Percentiles rank a stretch among this genome's conserved stretches.
Evolutionary conservation across 2,797 vertebrate genomes (phyloP).

Genomic region (Crocidura indochinensis): DNA sequence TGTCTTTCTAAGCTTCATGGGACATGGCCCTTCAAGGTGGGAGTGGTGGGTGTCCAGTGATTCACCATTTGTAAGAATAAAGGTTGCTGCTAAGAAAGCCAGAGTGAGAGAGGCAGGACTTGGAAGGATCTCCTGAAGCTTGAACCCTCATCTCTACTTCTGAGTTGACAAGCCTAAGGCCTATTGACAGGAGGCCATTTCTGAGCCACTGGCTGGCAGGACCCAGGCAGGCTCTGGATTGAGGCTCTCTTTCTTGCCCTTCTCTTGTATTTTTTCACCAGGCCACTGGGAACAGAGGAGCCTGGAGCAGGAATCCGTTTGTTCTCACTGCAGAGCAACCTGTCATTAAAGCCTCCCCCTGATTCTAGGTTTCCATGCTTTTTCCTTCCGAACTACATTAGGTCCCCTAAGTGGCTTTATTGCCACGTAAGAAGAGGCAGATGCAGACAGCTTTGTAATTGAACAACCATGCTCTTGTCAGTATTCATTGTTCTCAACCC

Average conservation of each 20-base stretch:
- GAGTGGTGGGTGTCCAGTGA: no score
- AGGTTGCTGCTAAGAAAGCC: no score
- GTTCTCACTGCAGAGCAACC: conserved; percentile 77
- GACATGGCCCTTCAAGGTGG: no score
- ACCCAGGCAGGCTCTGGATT: background rate
- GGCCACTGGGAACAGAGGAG: background rate
- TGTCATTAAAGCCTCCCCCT: conserved; percentile 80
- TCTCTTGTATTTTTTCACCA: background rate
- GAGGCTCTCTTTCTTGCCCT: accelerated
- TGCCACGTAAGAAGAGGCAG: conserved; percentile 65
- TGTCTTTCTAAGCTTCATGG: no score
- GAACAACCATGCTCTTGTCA: conserved; percentile 80
- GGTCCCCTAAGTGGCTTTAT: conserved; percentile 75
- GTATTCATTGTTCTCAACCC: conserved; percentile 77
- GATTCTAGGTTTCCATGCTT: conserved; percentile 75
- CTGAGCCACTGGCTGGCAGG: accelerated
- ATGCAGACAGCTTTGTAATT: conserved; percentile 77
- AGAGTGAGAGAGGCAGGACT: background rate
- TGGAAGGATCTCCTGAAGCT: background rate
- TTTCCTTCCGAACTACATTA: conserved; percentile 70
- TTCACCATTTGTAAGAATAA: no score
- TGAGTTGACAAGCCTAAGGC: background rate
- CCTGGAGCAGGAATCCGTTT: conserved; percentile 77
- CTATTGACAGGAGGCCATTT: background rate
- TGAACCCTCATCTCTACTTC: background rate